Conservation (phyloP, 2,797 vertebrate species). For the Emydoidea blandingii region DNA sequence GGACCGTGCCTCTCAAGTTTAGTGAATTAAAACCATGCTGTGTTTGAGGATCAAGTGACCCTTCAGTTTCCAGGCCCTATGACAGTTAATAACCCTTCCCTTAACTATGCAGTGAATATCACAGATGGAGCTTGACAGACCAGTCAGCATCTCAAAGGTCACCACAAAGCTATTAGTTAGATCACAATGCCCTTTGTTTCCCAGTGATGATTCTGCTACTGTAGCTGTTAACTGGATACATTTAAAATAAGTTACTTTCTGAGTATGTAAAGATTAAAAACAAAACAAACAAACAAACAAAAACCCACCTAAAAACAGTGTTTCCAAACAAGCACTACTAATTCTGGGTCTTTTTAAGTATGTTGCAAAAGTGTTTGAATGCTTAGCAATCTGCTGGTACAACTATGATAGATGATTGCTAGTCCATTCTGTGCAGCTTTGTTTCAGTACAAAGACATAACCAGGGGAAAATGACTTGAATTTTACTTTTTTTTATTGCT, state of each 20-base stretch:
- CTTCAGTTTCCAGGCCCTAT: slow-evolving; percentile 37
- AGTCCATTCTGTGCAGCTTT: background rate
- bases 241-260: slow-evolving; percentile 36
- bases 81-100: slow-evolving; percentile 64
- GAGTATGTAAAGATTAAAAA: slow-evolving; percentile 9
- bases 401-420: background rate
- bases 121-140: slow-evolving; percentile 72
- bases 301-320: background rate
- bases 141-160: slow-evolving; percentile 73
- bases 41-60: slow-evolving; percentile 43
- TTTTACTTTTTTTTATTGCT: slow-evolving; percentile 8
- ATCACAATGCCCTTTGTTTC: slow-evolving; percentile 68
- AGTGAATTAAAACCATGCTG: slow-evolving; percentile 26
- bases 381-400: slow-evolving; percentile 30
- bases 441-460: background rate
- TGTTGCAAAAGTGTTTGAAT: slow-evolving; percentile 34
- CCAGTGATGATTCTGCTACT: slow-evolving; percentile 61
- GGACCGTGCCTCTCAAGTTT: background rate
- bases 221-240: slow-evolving; percentile 53
- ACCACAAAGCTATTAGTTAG: slow-evolving; percentile 70
- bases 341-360: background rate
- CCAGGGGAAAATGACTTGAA: background rate
- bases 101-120: slow-evolving; percentile 62
- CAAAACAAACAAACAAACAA: too few relatives aligned
- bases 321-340: slow-evolving; percentile 15